Conservation (phyloP, 2,888 invertebrate species). For the Dolomedes plantarius region DNA sequence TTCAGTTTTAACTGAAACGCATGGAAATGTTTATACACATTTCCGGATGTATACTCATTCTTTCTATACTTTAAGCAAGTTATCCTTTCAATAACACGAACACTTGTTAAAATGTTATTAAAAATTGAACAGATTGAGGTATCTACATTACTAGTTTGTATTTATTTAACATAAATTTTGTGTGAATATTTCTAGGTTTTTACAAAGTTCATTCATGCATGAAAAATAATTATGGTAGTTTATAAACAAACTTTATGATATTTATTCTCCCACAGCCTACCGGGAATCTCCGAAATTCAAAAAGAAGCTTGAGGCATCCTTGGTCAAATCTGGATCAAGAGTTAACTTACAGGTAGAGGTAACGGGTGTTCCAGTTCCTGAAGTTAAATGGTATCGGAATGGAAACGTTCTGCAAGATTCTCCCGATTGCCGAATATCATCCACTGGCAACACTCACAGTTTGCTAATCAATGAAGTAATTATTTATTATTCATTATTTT, state of each 20-base stretch:
- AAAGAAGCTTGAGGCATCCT: slow-evolving; percentile 76
- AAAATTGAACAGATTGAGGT: too few relatives aligned
- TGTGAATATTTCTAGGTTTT: too few relatives aligned
- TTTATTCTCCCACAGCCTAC: slow-evolving; percentile 20
- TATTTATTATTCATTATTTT: not conserved
- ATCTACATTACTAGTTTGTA: too few relatives aligned
- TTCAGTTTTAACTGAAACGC: too few relatives aligned
- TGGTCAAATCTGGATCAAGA: slow-evolving; percentile 72
- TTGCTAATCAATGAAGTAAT: slow-evolving; percentile 62
- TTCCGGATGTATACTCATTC: too few relatives aligned
- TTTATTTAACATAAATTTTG: too few relatives aligned
- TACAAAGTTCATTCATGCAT: too few relatives aligned
- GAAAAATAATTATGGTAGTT: too few relatives aligned
- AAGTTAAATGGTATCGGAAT: slow-evolving; percentile 83
- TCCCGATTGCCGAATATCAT: slow-evolving; percentile 86
- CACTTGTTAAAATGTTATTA: too few relatives aligned
- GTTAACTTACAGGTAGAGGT: slow-evolving; percentile 82
- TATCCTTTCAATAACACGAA: too few relatives aligned
- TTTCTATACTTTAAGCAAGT: too few relatives aligned
- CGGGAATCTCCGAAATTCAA: slow-evolving; percentile 81
- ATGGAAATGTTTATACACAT: too few relatives aligned
- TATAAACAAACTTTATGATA: not conserved
- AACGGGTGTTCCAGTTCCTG: slow-evolving; percentile 82
- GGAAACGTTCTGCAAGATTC: slow-evolving; percentile 89
- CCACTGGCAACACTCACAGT: slow-evolving; percentile 79